Evolutionary conservation across 2,888 invertebrate species (phyloP).

Genomic region (Bembecia ichneumoniformis): DNA sequence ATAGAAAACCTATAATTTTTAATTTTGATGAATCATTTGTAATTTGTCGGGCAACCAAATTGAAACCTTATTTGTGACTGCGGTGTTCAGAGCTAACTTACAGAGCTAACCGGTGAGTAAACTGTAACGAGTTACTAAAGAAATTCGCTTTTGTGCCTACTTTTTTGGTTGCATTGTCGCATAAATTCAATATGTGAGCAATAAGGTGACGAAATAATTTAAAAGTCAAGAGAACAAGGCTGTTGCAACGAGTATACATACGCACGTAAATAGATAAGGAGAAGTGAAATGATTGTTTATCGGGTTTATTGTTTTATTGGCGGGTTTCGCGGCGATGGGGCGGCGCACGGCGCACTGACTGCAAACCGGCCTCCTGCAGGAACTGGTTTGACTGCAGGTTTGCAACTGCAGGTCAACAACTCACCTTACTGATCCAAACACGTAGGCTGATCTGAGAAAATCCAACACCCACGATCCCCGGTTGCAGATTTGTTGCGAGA

Average conservation of each 20-base stretch:
- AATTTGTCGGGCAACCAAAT: too few relatives aligned
- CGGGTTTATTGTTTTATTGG: slow-evolving; percentile 32
- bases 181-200: neutral
- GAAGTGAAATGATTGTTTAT: slow-evolving; percentile 21
- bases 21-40: too few relatives aligned
- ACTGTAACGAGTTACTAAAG: too few relatives aligned
- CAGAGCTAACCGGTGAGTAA: too few relatives aligned
- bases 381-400: slow-evolving; percentile 57
- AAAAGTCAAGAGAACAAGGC: neutral
- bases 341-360: slow-evolving; percentile 16
- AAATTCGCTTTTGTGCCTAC: too few relatives aligned
- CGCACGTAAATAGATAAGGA: slow-evolving; percentile 2
- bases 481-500: slow-evolving; percentile 39
- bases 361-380: slow-evolving; percentile 26
- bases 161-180: neutral
- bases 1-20: too few relatives aligned
- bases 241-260: neutral
- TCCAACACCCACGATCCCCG: slow-evolving; percentile 38
- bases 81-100: too few relatives aligned
- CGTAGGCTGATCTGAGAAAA: slow-evolving; percentile 55
- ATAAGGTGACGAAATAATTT: neutral
- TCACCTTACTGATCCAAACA: slow-evolving; percentile 54
- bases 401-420: slow-evolving; percentile 55
- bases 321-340: slow-evolving; percentile 18
- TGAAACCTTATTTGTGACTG: too few relatives aligned